These are phyloP conservation scores for Leptocoma aspasia DNA, from an alignment of 2,113 vertebrate genomes.

Conservation along the genomic window DNA sequence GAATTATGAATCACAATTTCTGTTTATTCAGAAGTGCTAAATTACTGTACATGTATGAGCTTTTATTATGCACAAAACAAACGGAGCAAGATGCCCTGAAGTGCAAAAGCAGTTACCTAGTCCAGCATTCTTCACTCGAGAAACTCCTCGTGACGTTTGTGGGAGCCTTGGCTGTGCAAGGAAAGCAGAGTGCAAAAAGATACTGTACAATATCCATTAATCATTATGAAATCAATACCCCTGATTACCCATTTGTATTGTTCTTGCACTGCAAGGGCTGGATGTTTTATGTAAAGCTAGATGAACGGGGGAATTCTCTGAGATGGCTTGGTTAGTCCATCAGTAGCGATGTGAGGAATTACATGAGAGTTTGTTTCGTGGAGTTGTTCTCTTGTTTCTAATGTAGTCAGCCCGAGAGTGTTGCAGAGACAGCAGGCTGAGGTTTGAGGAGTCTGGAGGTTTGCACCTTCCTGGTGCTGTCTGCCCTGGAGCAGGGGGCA, in stretches of 20 bases:
- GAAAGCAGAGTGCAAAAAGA: slow-evolving; percentile 45
- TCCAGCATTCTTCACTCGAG: slow-evolving; percentile 39
- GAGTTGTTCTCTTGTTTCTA: slow-evolving; percentile 19
- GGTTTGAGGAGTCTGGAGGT: neutral
- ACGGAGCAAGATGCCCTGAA: slow-evolving; percentile 23
- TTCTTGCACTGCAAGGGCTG: neutral
- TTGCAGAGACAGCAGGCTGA: neutral
- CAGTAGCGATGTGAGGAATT: neutral
- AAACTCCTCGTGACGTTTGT: slow-evolving; percentile 62
- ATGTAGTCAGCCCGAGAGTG: neutral
- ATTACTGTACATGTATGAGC: slow-evolving; percentile 49
- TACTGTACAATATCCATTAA: slow-evolving; percentile 50
- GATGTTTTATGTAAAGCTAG: neutral
- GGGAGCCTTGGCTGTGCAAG: slow-evolving; percentile 33
- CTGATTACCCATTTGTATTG: slow-evolving; percentile 39
- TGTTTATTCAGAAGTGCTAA: slow-evolving; percentile 54
- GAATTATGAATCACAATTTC: slow-evolving; percentile 62
- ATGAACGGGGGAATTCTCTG: neutral
- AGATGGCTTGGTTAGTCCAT: neutral
- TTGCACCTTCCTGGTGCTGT: neutral
- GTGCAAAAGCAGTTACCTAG: slow-evolving; percentile 43
- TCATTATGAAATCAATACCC: slow-evolving; percentile 57
- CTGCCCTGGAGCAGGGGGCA: neutral
- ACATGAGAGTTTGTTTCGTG: neutral
- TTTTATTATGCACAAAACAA: slow-evolving; percentile 45